Percentiles rank a stretch among this genome's conserved stretches.
phyloP scores from a whole-genome alignment of 1,140 invertebrate species.

The Euura lappo region DNA sequence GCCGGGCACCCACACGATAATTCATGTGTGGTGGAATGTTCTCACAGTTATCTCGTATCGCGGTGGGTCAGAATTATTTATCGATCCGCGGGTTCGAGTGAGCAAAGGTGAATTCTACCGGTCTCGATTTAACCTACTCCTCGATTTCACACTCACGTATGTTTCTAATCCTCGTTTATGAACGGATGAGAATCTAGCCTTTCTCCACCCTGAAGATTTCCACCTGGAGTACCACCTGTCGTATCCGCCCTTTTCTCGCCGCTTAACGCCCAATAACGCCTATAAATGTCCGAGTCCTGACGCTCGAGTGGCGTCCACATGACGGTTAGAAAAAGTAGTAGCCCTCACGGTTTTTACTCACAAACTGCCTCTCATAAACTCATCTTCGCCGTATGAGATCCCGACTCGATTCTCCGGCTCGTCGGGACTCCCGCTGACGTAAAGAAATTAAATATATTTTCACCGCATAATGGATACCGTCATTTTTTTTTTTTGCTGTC shows the following conservation, averaged over 20 bases:
- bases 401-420: no score
- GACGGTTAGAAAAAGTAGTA: not conserved
- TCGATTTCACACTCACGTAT: no score
- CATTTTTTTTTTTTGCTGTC: no score
- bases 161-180: no score
- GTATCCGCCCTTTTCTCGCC: slow-evolving; percentile 48
- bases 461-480: no score
- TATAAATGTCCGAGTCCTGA: not conserved
- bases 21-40: not conserved
- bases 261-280: slow-evolving; percentile 30
- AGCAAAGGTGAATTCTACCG: no score
- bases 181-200: no score
- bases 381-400: not conserved
- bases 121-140: no score
- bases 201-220: slow-evolving; percentile 28
- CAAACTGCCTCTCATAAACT: not conserved
- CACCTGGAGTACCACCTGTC: slow-evolving; percentile 49
- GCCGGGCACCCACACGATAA: not conserved
- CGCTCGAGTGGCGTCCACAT: not conserved
- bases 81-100: no score
- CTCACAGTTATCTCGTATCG: not conserved
- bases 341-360: not conserved
- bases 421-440: not conserved
- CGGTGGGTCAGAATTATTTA: no score
- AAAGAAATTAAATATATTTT: no score